phyloP scores from a whole-genome alignment of 2,888 invertebrate genomes.

The Neoascia interrupta region DNA sequence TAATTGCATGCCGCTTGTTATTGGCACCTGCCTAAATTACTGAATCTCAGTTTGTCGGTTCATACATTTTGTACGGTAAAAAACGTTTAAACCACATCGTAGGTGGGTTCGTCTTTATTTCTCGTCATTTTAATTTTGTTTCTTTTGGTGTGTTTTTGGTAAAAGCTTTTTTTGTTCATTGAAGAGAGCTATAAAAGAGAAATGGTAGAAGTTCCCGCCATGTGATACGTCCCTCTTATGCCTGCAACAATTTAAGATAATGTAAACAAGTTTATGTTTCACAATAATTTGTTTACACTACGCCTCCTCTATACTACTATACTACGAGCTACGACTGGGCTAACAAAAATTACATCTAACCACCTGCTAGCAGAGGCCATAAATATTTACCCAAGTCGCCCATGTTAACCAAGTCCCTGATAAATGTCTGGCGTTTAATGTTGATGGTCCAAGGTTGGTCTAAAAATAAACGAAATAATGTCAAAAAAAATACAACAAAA shows the following conservation, averaged over 20 bases:
- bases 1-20: too few relatives aligned
- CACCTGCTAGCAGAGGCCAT: slow-evolving; percentile 30
- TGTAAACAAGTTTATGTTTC: slow-evolving; percentile 32
- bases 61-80: too few relatives aligned
- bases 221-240: not conserved
- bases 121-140: too few relatives aligned
- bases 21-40: too few relatives aligned
- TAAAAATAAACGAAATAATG: not conserved
- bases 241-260: too few relatives aligned
- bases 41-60: too few relatives aligned
- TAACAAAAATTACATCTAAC: slow-evolving; percentile 46
- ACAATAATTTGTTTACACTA: slow-evolving; percentile 22
- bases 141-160: too few relatives aligned
- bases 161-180: too few relatives aligned
- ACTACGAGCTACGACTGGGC: slow-evolving; percentile 54
- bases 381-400: slow-evolving; percentile 9
- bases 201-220: too few relatives aligned
- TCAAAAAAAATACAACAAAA: not conserved
- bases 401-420: not conserved
- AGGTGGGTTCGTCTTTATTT: too few relatives aligned
- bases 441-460: not conserved
- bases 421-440: slow-evolving; percentile 15
- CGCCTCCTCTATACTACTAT: too few relatives aligned
- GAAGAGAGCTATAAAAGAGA: slow-evolving; percentile 5
- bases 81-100: too few relatives aligned